Evolutionary conservation across 2,888 invertebrate species (phyloP).

Genomic region (Drosophila maculinotata): DNA sequence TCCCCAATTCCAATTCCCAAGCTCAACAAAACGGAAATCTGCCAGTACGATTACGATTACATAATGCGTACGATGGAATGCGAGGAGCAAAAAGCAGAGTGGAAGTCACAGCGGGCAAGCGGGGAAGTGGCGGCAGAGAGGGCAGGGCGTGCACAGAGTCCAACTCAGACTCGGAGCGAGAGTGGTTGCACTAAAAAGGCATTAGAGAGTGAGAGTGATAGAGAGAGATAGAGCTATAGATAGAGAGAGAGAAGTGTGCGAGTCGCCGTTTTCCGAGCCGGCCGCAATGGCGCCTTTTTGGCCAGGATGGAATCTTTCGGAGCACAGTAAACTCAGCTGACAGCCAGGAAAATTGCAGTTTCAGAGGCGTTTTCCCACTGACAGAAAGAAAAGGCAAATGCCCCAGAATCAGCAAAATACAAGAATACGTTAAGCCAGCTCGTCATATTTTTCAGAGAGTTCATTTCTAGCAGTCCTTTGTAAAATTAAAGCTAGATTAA

Average conservation of each 20-base stretch:
- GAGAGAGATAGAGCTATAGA: constrained; percentile 24
- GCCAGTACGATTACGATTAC: constrained; percentile 83
- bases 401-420: too few species aligned
- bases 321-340: constrained; percentile 33
- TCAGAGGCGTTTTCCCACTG: constrained; percentile 1
- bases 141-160: neutral
- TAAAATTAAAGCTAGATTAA: neutral
- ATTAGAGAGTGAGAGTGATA: constrained; percentile 2
- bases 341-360: constrained; percentile 32
- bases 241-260: too few species aligned
- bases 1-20: constrained; percentile 18
- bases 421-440: too few species aligned
- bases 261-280: constrained; percentile 58
- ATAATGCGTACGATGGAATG: constrained; percentile 76
- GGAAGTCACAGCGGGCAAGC: constrained; percentile 31
- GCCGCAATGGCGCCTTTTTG: constrained; percentile 77
- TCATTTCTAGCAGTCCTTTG: too few species aligned
- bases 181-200: too few species aligned
- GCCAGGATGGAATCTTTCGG: constrained; percentile 19
- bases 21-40: constrained; percentile 36
- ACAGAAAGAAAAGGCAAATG: neutral
- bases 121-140: neutral
- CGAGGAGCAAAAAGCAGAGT: constrained; percentile 19
- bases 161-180: too few species aligned
- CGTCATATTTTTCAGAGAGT: neutral